Base-by-base conservation (phyloP, 92 coral and sea anemone genomes). In the Hydrozoanthus gracilis region DNA sequence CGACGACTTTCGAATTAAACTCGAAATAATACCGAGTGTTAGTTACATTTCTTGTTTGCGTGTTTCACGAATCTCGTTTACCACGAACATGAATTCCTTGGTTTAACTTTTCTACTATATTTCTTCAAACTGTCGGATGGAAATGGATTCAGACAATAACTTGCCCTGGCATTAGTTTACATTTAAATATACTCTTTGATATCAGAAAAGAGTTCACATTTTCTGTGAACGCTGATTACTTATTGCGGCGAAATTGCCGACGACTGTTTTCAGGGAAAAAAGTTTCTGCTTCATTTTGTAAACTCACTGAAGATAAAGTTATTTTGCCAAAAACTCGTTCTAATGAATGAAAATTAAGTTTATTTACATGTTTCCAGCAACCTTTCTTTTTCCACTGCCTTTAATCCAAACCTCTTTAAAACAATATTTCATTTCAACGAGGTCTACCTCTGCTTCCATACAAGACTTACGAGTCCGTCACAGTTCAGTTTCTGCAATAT, bases 251-350 rank as follows among this genome's bases (percentile, higher is more conserved):
- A 16, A 17, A 12, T 0, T 60, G 13, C n/a, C 4, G 14, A 20
- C 14, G 13, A 54, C 14, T 14, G 4, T 14, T 67, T 20, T 1
- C 3, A 45, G 3, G 44, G 45, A 17, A 7, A 18, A 20, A 27
- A 27, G 2, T 27, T 45, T 9, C 51, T 0, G 17, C 18, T 11
- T 75, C 4, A 47, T 58, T 48, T 50, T 35, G 44, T 17, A 17
- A 20, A 27, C 65, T 17, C 50, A 18, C 14, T 17, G 18, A 51
- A 20, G 7, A 51, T 16, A 61, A 18, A 17, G 67, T 52, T 48
- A 52, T 52, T 47, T 60, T 64, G 85, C 85, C 69, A 64, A 65
- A 64, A 18, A 64, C 85, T n/a, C 39, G 39, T 80, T 80, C 64
- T 80, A 80, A 80, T 80, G 47, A 80, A 64, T 56, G 56, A 77